These are phyloP conservation scores for Xiphias gladius DNA, from an alignment of 2,113 vertebrate genomes.

Conservation along the genomic window DNA sequence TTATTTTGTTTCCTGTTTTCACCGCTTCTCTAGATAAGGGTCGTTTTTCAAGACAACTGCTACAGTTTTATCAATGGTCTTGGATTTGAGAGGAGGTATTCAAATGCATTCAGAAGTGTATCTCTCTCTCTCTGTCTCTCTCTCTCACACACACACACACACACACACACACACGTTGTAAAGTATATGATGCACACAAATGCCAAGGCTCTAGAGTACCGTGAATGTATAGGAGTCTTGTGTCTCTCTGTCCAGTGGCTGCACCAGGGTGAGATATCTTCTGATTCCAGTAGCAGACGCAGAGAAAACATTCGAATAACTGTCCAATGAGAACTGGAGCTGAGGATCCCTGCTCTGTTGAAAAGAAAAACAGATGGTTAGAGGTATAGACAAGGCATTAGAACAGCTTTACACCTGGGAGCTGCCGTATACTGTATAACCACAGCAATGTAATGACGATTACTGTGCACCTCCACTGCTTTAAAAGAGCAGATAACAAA, in stretches of 20 bases:
- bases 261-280: constrained; percentile 93
- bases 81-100: constrained; percentile 19
- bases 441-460: background rate
- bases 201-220: constrained; percentile 80
- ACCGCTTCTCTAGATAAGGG: constrained; percentile 3
- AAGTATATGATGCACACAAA: background rate
- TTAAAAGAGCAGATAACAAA: background rate
- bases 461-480: background rate
- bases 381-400: background rate
- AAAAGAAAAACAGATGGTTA: constrained; percentile 44
- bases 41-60: background rate
- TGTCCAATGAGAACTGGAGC: constrained; percentile 90
- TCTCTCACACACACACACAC: background rate
- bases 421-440: background rate
- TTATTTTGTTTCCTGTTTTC: background rate
- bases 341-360: constrained; percentile 93
- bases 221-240: constrained; percentile 92
- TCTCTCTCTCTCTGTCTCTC: background rate
- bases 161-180: too few species aligned
- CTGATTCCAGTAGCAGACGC: constrained; percentile 90
- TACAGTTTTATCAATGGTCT: constrained; percentile 2
- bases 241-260: constrained; percentile 93
- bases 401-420: background rate
- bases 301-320: constrained; percentile 88
- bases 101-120: constrained; percentile 39